These are phyloP conservation scores for Damaliscus lunatus DNA, from an alignment of 2,113 vertebrate species.

Conservation along the genomic window DNA sequence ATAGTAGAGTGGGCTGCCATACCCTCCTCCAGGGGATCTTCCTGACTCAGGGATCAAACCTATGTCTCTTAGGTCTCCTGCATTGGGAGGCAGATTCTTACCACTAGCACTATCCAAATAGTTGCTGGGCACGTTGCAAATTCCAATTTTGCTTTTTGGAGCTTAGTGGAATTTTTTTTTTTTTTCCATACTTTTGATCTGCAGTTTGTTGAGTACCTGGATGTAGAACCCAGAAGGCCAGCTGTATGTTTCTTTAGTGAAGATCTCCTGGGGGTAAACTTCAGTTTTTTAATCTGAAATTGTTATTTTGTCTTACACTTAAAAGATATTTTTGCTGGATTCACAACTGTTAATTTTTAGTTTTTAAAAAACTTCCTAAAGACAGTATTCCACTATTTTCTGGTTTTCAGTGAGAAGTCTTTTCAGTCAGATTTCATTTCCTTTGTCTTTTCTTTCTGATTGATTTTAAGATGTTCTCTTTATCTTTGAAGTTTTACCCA, in stretches of 20 bases:
- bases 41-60: not conserved
- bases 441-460: not conserved
- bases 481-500: not conserved
- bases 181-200: not conserved
- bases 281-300: not conserved
- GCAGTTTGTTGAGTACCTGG: not conserved
- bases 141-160: not conserved
- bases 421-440: not conserved
- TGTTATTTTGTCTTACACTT: not conserved
- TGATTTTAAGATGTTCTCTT: constrained; percentile 1
- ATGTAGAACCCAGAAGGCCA: not conserved
- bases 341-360: not conserved
- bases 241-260: not conserved
- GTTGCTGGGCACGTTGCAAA: not conserved
- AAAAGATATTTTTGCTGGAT: not conserved
- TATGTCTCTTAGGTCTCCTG: not conserved
- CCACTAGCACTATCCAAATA: not conserved
- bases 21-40: not conserved
- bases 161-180: not conserved
- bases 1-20: not conserved
- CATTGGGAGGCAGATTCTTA: not conserved
- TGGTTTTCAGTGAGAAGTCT: not conserved
- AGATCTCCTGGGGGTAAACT: not conserved
- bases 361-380: not conserved
- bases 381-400: not conserved